Conservation (phyloP, 2,797 vertebrate genomes). For the Dendrocincla tyrannina region DNA sequence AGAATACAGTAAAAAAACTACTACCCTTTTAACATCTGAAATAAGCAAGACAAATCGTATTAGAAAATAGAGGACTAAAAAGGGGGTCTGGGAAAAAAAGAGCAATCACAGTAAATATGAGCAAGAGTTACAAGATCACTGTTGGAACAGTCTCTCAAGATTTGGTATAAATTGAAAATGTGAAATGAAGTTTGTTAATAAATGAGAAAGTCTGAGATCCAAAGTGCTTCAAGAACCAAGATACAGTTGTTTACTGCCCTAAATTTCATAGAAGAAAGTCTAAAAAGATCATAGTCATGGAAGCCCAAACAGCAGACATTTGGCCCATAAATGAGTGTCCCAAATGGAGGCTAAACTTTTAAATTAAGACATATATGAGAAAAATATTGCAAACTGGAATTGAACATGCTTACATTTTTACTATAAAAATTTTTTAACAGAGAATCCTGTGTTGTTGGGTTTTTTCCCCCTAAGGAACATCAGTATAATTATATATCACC, state of each 20-base stretch:
- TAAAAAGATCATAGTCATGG: background rate
- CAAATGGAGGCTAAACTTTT: background rate
- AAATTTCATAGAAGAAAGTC: background rate
- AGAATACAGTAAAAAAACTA: background rate
- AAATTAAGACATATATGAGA: background rate
- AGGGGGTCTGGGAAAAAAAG: background rate
- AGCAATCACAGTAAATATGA: background rate
- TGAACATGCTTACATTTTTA: background rate
- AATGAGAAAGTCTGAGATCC: background rate
- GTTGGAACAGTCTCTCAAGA: background rate
- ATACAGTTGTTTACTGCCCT: background rate
- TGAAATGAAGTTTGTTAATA: background rate
- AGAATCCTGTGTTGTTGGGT: background rate
- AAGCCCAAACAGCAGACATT: background rate
- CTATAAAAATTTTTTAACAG: background rate
- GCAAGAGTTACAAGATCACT: background rate
- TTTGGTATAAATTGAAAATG: background rate
- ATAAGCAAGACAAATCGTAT: background rate
- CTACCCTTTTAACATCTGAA: background rate
- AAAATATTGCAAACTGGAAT: background rate
- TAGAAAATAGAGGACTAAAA: background rate
- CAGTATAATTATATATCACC: background rate
- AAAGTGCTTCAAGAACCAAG: background rate
- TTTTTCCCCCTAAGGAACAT: background rate
- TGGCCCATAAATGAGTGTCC: background rate